These are phyloP conservation scores for Notamacropus eugenii DNA, from an alignment of 2,797 vertebrate species.

Conservation along the genomic window DNA sequence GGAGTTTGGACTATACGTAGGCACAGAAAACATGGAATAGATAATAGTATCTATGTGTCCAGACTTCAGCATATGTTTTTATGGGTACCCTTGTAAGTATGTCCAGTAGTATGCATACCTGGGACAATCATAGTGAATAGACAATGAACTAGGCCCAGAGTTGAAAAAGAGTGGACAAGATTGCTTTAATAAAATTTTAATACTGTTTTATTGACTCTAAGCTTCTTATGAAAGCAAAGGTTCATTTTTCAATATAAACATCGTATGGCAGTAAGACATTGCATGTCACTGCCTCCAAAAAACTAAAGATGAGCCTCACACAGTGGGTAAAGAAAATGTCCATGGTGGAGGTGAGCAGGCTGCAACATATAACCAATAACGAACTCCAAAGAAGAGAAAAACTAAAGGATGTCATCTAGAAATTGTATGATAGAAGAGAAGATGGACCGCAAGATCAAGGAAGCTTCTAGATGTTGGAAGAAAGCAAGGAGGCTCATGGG, in stretches of 20 bases:
- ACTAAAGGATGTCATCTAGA: not conserved
- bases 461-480: not conserved
- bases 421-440: not conserved
- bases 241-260: not conserved
- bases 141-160: not conserved
- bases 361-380: not conserved
- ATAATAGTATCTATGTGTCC: not conserved
- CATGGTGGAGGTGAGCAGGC: not conserved
- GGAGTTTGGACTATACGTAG: not conserved
- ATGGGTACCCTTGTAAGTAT: not conserved
- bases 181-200: not conserved
- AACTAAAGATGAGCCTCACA: not conserved
- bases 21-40: not conserved
- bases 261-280: not conserved
- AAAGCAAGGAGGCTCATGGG: not conserved
- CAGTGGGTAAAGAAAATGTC: not conserved
- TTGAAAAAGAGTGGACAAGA: not conserved
- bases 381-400: not conserved
- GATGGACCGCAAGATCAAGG: not conserved
- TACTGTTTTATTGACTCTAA: not conserved
- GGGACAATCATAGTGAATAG: not conserved
- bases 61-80: not conserved
- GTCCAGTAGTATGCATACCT: not conserved
- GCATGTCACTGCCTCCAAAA: not conserved
- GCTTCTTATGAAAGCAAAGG: not conserved